Evolutionary conservation across 2,888 invertebrate species (phyloP).

Genomic region (Acanthosepion pharaonis): DNA sequence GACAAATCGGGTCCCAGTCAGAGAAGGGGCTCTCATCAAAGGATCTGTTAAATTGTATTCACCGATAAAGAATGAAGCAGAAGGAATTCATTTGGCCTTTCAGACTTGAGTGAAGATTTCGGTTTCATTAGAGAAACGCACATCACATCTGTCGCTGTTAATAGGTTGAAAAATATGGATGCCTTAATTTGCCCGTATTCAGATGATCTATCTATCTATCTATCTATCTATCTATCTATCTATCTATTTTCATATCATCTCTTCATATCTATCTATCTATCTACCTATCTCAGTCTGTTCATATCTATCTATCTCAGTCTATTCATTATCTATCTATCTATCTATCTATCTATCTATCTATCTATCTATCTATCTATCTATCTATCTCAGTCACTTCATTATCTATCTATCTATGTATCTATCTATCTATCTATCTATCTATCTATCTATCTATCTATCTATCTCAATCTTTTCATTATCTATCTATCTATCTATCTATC

Average conservation of each 20-base stretch:
- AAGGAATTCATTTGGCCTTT: not conserved
- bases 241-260: no score
- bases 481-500: not conserved
- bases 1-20: not conserved
- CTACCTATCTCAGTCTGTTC: not conserved
- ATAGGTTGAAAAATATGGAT: not conserved
- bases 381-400: no score
- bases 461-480: not conserved
- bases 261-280: not conserved
- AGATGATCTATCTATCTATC: not conserved
- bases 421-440: not conserved
- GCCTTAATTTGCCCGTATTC: not conserved
- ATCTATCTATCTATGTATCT: not conserved
- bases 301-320: not conserved
- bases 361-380: not conserved
- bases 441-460: not conserved
- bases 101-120: not conserved
- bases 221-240: not conserved
- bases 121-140: not conserved
- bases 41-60: not conserved
- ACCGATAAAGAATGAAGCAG: conserved; percentile 10
- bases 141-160: not conserved
- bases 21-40: not conserved
- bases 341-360: not conserved
- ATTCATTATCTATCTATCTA: not conserved